Conservation (phyloP, 2,888 invertebrate genomes). For the Spodoptera littoralis region DNA sequence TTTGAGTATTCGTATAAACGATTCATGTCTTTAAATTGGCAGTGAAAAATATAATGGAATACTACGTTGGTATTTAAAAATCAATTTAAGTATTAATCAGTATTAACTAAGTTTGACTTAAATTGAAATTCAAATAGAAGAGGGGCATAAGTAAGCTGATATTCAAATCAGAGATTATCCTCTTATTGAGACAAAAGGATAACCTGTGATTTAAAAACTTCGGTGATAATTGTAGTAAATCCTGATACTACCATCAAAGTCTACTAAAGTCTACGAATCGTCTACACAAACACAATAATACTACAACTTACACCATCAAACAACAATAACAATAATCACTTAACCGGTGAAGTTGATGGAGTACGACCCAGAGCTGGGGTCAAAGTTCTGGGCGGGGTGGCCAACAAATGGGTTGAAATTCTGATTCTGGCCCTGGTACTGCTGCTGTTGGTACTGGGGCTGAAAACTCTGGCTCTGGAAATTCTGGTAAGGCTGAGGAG, state of each 20-base stretch:
- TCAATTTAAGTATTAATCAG: not conserved
- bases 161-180: no score
- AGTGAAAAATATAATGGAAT: not conserved
- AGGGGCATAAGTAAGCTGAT: no score
- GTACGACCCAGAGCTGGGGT: constrained; percentile 93
- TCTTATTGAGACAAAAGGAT: no score
- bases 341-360: constrained; percentile 92
- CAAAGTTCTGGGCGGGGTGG: constrained; percentile 92
- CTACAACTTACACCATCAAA: constrained; percentile 27
- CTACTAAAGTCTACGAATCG: constrained; percentile 15
- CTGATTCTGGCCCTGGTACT: constrained; percentile 73
- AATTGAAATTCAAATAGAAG: no score
- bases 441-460: constrained; percentile 70
- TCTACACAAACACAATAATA: constrained; percentile 21
- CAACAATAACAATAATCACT: constrained; percentile 36
- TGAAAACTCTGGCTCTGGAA: constrained; percentile 65
- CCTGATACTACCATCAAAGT: not conserved
- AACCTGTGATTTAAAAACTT: no score
- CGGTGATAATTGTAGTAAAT: no score
- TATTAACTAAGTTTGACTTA: no score
- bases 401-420: constrained; percentile 88
- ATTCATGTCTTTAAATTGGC: constrained; percentile 4
- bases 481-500: constrained; percentile 68
- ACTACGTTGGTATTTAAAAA: no score
- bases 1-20: constrained; percentile 26